Conservation (phyloP, 1,140 invertebrate genomes). For the Mamestra configurata region DNA sequence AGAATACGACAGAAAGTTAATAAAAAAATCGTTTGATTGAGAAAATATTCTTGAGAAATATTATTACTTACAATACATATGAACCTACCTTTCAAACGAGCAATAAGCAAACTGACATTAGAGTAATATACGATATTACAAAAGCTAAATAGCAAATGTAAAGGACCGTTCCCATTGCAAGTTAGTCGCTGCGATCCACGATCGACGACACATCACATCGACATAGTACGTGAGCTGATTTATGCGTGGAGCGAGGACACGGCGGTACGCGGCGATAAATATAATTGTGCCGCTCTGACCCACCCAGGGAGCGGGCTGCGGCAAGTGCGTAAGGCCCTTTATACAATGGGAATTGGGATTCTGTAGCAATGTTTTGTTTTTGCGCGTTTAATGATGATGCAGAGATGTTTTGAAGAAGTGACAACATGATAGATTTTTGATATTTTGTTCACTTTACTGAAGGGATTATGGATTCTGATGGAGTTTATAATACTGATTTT, state of each 20-base stretch:
- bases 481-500: too few species aligned
- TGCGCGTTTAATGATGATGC: background rate
- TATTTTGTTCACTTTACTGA: too few species aligned
- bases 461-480: too few species aligned
- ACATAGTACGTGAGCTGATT: conserved; percentile 62
- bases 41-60: too few species aligned
- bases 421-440: too few species aligned
- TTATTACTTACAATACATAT: too few species aligned
- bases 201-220: conserved; percentile 52
- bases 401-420: too few species aligned
- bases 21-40: too few species aligned
- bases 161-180: conserved; percentile 53
- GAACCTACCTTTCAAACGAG: background rate
- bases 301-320: conserved; percentile 61
- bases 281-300: conserved; percentile 66
- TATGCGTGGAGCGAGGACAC: conserved; percentile 65
- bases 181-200: conserved; percentile 47
- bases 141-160: conserved; percentile 54
- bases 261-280: conserved; percentile 65
- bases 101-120: conserved; percentile 33
- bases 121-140: conserved; percentile 30
- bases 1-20: too few species aligned
- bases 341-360: conserved; percentile 45
- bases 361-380: conserved; percentile 14
- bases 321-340: conserved; percentile 64